Conservation (phyloP, 2,888 invertebrate genomes). For the Tolmerus cingulatus region DNA sequence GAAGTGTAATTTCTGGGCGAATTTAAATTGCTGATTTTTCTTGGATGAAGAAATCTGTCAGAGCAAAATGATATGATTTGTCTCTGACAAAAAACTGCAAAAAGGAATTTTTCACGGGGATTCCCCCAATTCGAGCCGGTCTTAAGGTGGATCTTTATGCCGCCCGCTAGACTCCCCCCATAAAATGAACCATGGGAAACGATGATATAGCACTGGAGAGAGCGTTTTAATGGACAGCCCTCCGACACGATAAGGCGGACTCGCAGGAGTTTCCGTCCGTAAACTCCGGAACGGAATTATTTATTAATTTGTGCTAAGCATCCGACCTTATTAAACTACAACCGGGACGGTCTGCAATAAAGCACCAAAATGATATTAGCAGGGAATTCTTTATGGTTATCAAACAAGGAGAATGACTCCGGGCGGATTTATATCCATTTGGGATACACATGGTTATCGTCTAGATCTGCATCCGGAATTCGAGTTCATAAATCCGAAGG, state of each 20-base stretch:
- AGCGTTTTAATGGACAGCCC: constrained; percentile 17
- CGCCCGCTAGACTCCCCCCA: background rate
- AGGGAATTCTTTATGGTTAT: constrained; percentile 37
- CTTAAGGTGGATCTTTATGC: background rate
- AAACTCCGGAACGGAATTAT: background rate
- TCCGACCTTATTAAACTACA: constrained; percentile 1
- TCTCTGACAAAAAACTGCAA: constrained; percentile 32
- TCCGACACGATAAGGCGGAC: background rate
- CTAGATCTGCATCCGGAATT: constrained; percentile 29
- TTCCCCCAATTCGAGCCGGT: background rate
- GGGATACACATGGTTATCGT: constrained; percentile 34
- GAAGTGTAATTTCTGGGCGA: constrained; percentile 13
- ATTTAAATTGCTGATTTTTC: constrained; percentile 23
- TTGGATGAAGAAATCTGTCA: constrained; percentile 18
- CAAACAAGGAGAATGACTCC: constrained; percentile 36
- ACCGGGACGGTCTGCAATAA: background rate
- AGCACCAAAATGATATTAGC: constrained; percentile 21
- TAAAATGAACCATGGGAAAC: constrained; percentile 3
- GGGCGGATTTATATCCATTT: constrained; percentile 30
- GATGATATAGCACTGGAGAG: constrained; percentile 6
- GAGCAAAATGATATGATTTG: constrained; percentile 13
- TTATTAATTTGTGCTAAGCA: constrained; percentile 18
- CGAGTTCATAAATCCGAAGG: constrained; percentile 16
- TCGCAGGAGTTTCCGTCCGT: background rate
- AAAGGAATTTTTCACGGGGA: constrained; percentile 7